Evolutionary conservation across 2,888 invertebrate genomes (phyloP).

Genomic region (Diogma glabrata): DNA sequence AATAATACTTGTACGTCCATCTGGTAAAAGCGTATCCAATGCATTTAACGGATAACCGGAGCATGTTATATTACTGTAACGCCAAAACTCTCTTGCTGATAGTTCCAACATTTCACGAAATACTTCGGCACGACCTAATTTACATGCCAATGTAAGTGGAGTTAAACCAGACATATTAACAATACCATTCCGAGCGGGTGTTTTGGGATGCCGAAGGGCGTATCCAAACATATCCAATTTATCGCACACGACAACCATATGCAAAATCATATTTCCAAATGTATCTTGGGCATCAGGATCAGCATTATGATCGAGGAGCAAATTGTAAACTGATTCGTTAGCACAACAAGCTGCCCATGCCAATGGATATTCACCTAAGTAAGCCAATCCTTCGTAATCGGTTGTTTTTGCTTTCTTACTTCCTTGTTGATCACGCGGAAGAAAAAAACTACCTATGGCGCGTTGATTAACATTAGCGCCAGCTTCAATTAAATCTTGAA

Average conservation of each 20-base stretch:
- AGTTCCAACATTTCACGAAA: slow-evolving; percentile 97
- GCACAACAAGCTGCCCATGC: slow-evolving; percentile 97
- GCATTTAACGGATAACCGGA: slow-evolving; percentile 95
- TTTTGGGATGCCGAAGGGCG: slow-evolving; percentile 86
- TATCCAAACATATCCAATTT: slow-evolving; percentile 98
- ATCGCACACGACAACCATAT: slow-evolving; percentile 98
- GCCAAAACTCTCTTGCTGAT: slow-evolving; percentile 91
- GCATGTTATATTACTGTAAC: slow-evolving; percentile 97
- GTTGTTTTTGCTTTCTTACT: slow-evolving; percentile 66
- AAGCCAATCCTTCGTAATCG: slow-evolving; percentile 93
- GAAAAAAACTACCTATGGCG: slow-evolving; percentile 91
- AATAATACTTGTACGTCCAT: slow-evolving; percentile 80
- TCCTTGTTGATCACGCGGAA: slow-evolving; percentile 87
- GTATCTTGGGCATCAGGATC: slow-evolving; percentile 94
- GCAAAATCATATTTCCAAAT: slow-evolving; percentile 97
- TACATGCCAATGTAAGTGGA: slow-evolving; percentile 91
- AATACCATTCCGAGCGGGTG: slow-evolving; percentile 86
- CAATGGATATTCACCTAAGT: slow-evolving; percentile 92
- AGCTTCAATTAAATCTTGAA: slow-evolving; percentile 82
- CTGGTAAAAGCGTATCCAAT: slow-evolving; percentile 86
- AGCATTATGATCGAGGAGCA: slow-evolving; percentile 81
- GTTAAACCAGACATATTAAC: slow-evolving; percentile 83
- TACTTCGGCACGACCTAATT: slow-evolving; percentile 89
- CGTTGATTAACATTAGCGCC: slow-evolving; percentile 87
- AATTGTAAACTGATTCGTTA: slow-evolving; percentile 94